A percentile compares a stretch with the other conserved stretches of the same genome.
These are phyloP conservation scores for Anhinga anhinga DNA, from an alignment of 2,113 vertebrate genomes.

Conservation along the genomic window DNA sequence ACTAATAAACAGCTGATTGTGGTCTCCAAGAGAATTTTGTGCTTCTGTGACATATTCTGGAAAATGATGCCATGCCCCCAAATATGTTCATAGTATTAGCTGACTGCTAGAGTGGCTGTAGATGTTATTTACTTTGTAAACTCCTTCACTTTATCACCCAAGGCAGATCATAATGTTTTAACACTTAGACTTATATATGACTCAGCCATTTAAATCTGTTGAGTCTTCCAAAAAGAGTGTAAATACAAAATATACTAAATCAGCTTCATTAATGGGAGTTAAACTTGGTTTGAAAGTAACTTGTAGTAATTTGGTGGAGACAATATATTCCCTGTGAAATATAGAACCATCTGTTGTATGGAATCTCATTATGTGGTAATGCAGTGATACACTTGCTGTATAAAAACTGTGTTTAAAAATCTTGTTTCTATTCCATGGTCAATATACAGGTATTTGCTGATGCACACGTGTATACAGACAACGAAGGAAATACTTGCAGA, in stretches of 20 bases:
- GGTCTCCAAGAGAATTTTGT: constrained; percentile 31
- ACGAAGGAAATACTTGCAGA: neutral
- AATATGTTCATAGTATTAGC: constrained; percentile 37
- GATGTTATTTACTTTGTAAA: constrained; percentile 60
- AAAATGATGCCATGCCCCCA: constrained; percentile 19
- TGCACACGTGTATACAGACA: neutral
- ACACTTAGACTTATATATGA: neutral
- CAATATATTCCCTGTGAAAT: constrained; percentile 44
- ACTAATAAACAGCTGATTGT: constrained; percentile 49
- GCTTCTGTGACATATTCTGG: constrained; percentile 37
- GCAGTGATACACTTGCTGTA: neutral
- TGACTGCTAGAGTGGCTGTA: constrained; percentile 49
- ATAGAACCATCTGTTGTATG: constrained; percentile 31
- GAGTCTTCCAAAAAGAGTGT: constrained; percentile 26
- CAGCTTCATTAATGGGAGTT: constrained; percentile 54
- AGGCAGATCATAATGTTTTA: constrained; percentile 54
- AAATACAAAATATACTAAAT: constrained; percentile 35
- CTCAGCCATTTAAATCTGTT: constrained; percentile 50
- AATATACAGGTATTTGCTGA: neutral
- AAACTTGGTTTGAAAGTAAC: constrained; percentile 52
- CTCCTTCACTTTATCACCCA: constrained; percentile 49
- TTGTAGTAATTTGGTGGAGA: constrained; percentile 33
- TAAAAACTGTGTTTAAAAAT: neutral
- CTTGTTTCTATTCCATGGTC: neutral
- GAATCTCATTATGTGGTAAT: constrained; percentile 27